Base-by-base conservation (phyloP, 2,888 invertebrate genomes). In the Tinea semifulvella region DNA sequence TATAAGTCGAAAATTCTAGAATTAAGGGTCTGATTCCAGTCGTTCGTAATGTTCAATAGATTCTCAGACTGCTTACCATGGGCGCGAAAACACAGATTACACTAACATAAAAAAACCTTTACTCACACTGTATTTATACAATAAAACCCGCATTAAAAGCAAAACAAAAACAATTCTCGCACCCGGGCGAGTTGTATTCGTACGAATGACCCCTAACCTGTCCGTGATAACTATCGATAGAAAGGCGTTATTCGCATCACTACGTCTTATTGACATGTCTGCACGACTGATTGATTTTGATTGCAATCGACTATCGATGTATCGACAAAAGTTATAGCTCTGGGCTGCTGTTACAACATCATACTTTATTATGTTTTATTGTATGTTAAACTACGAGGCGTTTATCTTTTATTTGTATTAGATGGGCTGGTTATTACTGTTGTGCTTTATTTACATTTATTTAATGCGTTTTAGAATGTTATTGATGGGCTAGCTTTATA, bases 211-310 rank as follows among this genome's bases (percentile, higher is more conserved):
- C 38, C 54, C 55, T 58, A 60, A 61, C 61, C 62, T 62, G 58
- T 51, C 61, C n/a, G 56, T 52, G 31, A 31, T 31, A 50, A 46
- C 56, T 62, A 60, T 65, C 63, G 59, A 58, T 59, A 52, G 48
- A 50, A 53, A 52, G 28, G 40, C 18, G 40, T 22, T 48, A 52
- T 53, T 58, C 56, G 52, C 61, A 58, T 60, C 61, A 60, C 60
- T 56, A 52, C 49, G 48, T 46, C 46, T 49, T 46, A 50, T 56
- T 50, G 54, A 50, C 52, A 49, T 53, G 51, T 53, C 50, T 53
- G 55, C 56, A 56, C 53, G 42, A 42, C 26, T 47, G 52, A 55
- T 55, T 47, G 48, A 52, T 51, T 51, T 55, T 49, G 43, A 48
- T 48, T 27, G 14, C 31, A 28, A 42, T 42, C 25, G n/a, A n/a